These are phyloP conservation scores for Paelopatides confundens DNA, from an alignment of 53 echinoderm and acorn worm genomes.

Conservation along the genomic window DNA sequence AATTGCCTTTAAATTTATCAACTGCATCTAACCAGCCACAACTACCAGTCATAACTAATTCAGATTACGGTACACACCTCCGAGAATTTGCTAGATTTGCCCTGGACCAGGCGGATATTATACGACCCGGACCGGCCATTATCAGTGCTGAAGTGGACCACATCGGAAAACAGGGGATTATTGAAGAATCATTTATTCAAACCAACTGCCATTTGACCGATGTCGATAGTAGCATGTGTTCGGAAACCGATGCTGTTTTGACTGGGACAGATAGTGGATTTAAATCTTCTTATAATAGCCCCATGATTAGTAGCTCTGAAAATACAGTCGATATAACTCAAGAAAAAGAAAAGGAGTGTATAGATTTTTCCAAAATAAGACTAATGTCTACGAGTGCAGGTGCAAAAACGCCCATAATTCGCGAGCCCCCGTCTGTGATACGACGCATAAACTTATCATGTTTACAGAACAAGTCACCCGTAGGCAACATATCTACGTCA, in stretches of 20 bases:
- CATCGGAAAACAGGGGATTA: background rate
- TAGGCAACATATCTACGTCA: background rate
- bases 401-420: slow-evolving; percentile 3
- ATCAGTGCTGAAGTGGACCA: background rate
- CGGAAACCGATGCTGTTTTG: background rate
- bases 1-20: background rate
- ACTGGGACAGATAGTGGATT: background rate
- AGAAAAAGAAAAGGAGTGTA: background rate
- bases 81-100: background rate
- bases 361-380: background rate
- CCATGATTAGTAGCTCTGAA: background rate
- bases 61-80: background rate
- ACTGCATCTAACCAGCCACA: background rate
- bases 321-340: background rate
- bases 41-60: background rate
- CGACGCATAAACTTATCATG: slow-evolving; percentile 16
- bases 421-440: slow-evolving; percentile 21
- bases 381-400: slow-evolving; percentile 28
- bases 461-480: background rate
- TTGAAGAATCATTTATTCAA: background rate
- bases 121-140: background rate
- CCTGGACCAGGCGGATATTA: background rate
- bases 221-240: background rate
- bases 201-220: background rate
- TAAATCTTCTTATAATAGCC: too few relatives aligned